These are phyloP conservation scores for Rutilus rutilus DNA, from an alignment of 2,113 vertebrate genomes.

Conservation along the genomic window DNA sequence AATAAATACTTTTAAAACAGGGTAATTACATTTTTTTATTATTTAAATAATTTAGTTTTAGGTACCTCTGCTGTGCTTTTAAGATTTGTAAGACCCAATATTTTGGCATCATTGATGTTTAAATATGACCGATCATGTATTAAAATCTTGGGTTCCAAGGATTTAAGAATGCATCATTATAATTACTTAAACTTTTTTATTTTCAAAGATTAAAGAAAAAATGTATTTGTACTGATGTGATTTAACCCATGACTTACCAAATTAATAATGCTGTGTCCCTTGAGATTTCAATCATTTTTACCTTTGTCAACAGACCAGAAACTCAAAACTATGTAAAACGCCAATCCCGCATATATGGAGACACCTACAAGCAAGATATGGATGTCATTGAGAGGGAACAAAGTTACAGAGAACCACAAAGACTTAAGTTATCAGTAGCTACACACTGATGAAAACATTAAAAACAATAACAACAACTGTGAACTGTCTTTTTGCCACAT, in stretches of 20 bases:
- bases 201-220: not conserved
- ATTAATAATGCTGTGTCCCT: not conserved
- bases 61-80: not conserved
- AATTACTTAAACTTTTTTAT: not conserved
- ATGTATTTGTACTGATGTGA: not conserved
- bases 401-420: constrained; percentile 62
- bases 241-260: not conserved
- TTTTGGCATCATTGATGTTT: too few relatives aligned
- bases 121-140: too few relatives aligned
- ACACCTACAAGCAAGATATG: constrained; percentile 74
- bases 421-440: constrained; percentile 11
- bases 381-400: constrained; percentile 71
- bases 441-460: not conserved
- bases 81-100: too few relatives aligned
- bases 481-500: not conserved
- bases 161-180: not conserved
- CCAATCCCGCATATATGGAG: constrained; percentile 70
- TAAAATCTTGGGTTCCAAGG: not conserved
- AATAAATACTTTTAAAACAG: too few relatives aligned
- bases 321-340: constrained; percentile 70
- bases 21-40: not conserved
- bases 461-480: not conserved
- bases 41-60: not conserved
- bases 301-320: constrained; percentile 56
- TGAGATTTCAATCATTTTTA: not conserved